Evolutionary conservation across 1,140 invertebrate genomes (phyloP), one percentile per base, ranked within the genome.

Genomic region (Pachyrhynchus sulphureomaculatus): DNA sequence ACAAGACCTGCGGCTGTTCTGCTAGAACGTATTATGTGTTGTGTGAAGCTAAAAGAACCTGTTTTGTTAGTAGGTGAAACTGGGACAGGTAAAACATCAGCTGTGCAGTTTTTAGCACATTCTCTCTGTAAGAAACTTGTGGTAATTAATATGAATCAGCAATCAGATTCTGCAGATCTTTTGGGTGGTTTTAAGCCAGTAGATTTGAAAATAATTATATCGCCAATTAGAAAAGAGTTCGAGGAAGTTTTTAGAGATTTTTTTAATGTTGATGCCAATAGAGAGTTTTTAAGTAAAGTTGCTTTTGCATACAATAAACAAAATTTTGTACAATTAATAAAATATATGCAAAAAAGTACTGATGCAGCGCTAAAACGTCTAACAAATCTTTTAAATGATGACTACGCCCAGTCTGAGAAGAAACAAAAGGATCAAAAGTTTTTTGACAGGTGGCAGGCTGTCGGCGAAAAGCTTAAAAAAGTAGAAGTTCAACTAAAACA

Each of bases 71-170:
- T 98, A 0, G 98, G 98, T 42, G 98, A 99, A 80, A 99, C 97
- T 0, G 98, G 97, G 37, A 96, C 94, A 10, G 97, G 98, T 9
- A 99, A 99, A 81, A 99, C 98, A 0, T 93, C 93, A n/a, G 87
- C 90, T 0, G 84, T 99, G 24, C 97, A 99, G 75, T 95, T 92
- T 76, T 78, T 99, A 15, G 93, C 96, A 0, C 82, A 88, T 63
- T 85, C 88, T 62, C 87, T 90, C 0, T 88, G 90, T 10, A 86
- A 93, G 65, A 91, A 89, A 73, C 79, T 99, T 10, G 82, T 92
- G 34, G 95, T 99, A 0, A 91, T 99, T n/a, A 99, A 99, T 76
- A 93, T 99, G 90, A 99, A 98, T 75, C 96, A 99, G 75, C 96
- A 99, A 76, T 98, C 93, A 67, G 96, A 99, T 78, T 94, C 91